Evolutionary conservation across 2,797 vertebrate species (phyloP).

Genomic region (Mus minutoides): DNA sequence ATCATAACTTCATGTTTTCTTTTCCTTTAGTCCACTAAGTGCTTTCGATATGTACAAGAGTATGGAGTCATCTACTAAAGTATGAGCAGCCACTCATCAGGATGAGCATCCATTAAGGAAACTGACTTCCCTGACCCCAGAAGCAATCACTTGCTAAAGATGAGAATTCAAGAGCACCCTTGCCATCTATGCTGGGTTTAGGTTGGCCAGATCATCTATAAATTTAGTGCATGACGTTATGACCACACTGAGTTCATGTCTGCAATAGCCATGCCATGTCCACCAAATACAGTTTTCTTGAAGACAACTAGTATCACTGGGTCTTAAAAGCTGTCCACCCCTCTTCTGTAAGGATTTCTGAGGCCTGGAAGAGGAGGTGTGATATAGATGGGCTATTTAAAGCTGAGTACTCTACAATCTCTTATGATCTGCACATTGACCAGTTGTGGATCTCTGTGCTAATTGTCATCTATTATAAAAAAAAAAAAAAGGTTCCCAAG

Average conservation of each 20-base stretch:
- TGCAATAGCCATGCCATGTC: neutral
- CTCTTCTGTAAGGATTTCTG: neutral
- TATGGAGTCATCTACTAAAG: neutral
- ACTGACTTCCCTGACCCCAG: neutral
- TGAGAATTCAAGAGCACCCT: neutral
- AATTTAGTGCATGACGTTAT: neutral
- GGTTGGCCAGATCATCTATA: neutral
- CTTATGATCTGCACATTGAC: neutral
- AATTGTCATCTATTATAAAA: neutral
- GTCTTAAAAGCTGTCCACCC: neutral
- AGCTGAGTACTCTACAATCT: neutral
- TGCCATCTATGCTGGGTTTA: neutral
- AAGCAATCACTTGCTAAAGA: neutral
- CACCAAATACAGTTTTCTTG: neutral
- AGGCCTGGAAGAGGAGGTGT: neutral
- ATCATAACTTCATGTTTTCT: neutral
- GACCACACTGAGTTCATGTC: neutral
- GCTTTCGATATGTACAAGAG: neutral
- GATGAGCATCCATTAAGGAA: neutral
- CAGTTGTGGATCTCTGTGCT: neutral
- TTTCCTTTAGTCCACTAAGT: neutral
- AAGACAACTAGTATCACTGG: neutral
- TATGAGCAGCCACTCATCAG: neutral
- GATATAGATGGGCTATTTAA: neutral
- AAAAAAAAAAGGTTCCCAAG: too few relatives aligned